Evolutionary conservation across 2,888 invertebrate species (phyloP).

Genomic region (Megamerina dolium): DNA sequence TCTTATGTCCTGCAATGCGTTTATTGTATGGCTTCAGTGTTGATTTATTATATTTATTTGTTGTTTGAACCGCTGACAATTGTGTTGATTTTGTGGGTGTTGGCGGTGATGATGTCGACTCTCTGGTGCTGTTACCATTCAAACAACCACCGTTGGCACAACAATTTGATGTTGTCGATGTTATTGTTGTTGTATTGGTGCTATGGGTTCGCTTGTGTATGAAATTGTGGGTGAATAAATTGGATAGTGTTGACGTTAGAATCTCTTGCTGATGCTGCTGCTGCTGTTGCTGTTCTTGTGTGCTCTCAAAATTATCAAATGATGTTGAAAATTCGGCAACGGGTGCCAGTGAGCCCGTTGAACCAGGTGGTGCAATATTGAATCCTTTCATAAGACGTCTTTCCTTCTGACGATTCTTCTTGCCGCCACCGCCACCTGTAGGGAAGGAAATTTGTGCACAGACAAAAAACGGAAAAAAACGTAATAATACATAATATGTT

Average conservation of each 20-base stretch:
- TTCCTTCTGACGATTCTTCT: conserved; percentile 90
- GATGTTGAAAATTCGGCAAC: conserved; percentile 75
- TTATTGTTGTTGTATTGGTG: no score
- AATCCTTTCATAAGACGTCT: conserved; percentile 90
- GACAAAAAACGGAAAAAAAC: no score
- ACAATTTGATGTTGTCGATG: conserved; percentile 23
- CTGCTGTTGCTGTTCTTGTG: no score
- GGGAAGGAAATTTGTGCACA: conserved; percentile 1
- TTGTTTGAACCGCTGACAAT: conserved; percentile 26
- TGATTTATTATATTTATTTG: conserved; percentile 43
- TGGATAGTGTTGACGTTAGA: conserved; percentile 65
- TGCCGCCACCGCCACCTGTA: conserved; percentile 79
- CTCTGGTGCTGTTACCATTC: conserved; percentile 8
- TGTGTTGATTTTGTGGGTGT: conserved; percentile 17
- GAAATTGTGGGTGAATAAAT: conserved; percentile 53
- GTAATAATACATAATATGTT: no score
- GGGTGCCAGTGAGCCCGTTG: conserved; percentile 60
- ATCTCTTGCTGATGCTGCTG: conserved; percentile 62
- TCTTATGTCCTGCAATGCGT: conserved; percentile 60
- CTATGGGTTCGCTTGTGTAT: conserved; percentile 41
- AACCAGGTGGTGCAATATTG: conserved; percentile 75
- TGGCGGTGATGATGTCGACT: conserved; percentile 18
- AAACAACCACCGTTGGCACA: conserved; percentile 39
- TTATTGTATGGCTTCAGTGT: conserved; percentile 48
- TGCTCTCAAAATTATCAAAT: conserved; percentile 55